phyloP scores from a whole-genome alignment of 2,888 invertebrate genomes.

The Tetheella fluctuosa region DNA sequence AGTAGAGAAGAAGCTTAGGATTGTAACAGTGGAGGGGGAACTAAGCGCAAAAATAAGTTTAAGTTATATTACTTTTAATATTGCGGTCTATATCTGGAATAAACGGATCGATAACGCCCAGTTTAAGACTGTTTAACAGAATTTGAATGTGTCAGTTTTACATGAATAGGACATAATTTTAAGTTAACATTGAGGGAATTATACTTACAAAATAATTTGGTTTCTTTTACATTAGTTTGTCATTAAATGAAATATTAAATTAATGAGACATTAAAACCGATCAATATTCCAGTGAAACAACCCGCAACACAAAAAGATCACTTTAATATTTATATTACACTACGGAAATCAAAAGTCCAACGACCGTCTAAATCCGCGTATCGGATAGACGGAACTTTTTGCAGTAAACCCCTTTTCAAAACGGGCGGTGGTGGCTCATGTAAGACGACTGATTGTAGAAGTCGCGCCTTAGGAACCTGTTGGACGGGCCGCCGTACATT shows the following conservation, averaged over 20 bases:
- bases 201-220: too few species aligned
- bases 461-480: constrained; percentile 68
- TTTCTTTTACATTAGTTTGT: too few species aligned
- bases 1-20: constrained; percentile 46
- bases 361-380: constrained; percentile 69
- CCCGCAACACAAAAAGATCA: constrained; percentile 51
- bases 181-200: too few species aligned
- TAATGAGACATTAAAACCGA: constrained; percentile 12
- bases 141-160: too few species aligned
- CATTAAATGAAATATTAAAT: too few species aligned
- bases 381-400: constrained; percentile 80
- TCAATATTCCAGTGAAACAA: constrained; percentile 41
- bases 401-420: constrained; percentile 82
- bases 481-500: constrained; percentile 52
- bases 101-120: background rate
- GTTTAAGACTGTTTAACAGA: too few species aligned
- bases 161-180: background rate
- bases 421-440: constrained; percentile 76
- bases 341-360: constrained; percentile 59
- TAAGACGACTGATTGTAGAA: constrained; percentile 69
- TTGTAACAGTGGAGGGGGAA: constrained; percentile 51
- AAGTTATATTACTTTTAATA: constrained; percentile 28
- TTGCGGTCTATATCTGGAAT: constrained; percentile 25
- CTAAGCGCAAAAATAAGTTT: constrained; percentile 42
- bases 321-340: constrained; percentile 48